phyloP scores from a whole-genome alignment of 1,140 invertebrate genomes.

The Pygmarrhopalites habei region DNA sequence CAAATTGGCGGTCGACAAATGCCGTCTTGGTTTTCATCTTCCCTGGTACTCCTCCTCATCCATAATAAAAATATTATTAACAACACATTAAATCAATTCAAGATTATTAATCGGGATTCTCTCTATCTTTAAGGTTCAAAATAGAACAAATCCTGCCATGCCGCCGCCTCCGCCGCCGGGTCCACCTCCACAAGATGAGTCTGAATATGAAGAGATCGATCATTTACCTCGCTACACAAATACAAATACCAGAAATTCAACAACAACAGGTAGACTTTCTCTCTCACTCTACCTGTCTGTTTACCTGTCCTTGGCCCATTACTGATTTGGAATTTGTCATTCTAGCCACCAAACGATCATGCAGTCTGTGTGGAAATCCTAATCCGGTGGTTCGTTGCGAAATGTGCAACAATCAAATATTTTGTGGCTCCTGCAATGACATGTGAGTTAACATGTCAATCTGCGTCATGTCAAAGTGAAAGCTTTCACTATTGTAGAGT shows the following conservation, averaged over 20 bases:
- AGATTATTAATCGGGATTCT: no score
- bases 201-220: constrained; percentile 39
- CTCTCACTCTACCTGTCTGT: no score
- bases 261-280: no score
- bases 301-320: no score
- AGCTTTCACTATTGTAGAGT: no score
- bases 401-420: constrained; percentile 43
- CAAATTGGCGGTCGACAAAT: constrained; percentile 29
- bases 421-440: constrained; percentile 67
- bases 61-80: no score
- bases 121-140: no score
- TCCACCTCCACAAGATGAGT: constrained; percentile 22
- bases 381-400: constrained; percentile 41
- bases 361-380: constrained; percentile 35
- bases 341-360: constrained; percentile 3
- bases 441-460: no score
- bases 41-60: constrained; percentile 30
- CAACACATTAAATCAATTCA: no score
- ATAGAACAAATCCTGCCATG: neutral
- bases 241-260: neutral
- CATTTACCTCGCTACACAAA: constrained; percentile 35
- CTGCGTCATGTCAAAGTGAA: no score
- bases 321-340: no score
- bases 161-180: constrained; percentile 24
- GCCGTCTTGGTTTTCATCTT: constrained; percentile 34